Base-by-base conservation (phyloP, 1,140 invertebrate genomes). In the Heterodera carotae region DNA sequence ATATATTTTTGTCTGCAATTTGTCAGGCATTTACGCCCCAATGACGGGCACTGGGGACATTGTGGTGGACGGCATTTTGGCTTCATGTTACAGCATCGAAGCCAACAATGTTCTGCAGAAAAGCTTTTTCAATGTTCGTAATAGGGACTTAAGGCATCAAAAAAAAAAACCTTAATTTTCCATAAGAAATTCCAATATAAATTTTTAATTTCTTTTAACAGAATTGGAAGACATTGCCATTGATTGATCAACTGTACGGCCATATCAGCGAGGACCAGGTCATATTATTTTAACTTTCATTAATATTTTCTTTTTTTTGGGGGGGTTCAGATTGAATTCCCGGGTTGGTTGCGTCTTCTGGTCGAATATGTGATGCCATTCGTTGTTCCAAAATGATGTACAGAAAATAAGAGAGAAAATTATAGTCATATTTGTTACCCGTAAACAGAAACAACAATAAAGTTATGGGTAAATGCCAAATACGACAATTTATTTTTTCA, bases 21-120 rank as follows among this genome's bases (percentile, higher is more conserved):
- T 22, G 2, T 56, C 22, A 71, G 69, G 81, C 25, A 82, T 82
- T 33, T 82, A 82, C 64, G 82, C 81, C 15, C 81, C 81, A 48
- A 78, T 82, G 79, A 82, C 81, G 31, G 60, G 34, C n/a, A 76
- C 36, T 29, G 81, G 81, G 18, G 72, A 82, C 73, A 73, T 82
- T 25, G 75, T 82, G 29, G 82, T 76, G 12, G 60, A 82, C 31
- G 82, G 75, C 36, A 69, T 82, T 5, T 75, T 82, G 36, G 78
- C 81, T 31, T 81, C 78, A 25, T 82, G 81, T 31, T 84, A 69
- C 68, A 82, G 64, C 43, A 71, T 82, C 27, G 53, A 77, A 27
- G 48, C 67, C 48, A 76, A 79, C 71, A 34, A 31, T 3, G 60
- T 82, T 39, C 74, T 82, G 33, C 80, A 81, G 75, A 39, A 77